Evolutionary conservation across 2,113 vertebrate genomes (phyloP).

Genomic region (Oncorhynchus masou): DNA sequence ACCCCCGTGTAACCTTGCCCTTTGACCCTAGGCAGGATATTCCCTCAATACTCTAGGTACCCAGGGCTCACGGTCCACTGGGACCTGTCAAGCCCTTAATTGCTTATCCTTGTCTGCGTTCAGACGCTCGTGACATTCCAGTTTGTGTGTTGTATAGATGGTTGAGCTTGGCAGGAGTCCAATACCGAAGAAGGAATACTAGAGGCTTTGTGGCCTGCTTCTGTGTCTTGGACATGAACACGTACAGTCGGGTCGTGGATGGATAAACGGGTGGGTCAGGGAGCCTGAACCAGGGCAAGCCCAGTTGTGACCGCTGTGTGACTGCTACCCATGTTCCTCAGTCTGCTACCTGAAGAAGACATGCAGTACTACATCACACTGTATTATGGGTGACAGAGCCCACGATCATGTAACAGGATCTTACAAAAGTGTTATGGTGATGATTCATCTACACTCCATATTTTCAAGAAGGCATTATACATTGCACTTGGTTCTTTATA

Average conservation of each 20-base stretch:
- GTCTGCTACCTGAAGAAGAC: background rate
- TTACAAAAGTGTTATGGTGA: too few relatives aligned
- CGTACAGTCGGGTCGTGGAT: slow-evolving; percentile 17
- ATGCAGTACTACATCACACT: background rate
- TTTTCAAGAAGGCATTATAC: too few relatives aligned
- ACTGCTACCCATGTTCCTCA: slow-evolving; percentile 6
- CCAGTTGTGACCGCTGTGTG: slow-evolving; percentile 19
- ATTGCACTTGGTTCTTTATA: too few relatives aligned
- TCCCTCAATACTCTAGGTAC: slow-evolving; percentile 45
- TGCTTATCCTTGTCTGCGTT: slow-evolving; percentile 47
- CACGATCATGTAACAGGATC: too few relatives aligned
- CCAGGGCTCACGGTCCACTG: slow-evolving; percentile 1
- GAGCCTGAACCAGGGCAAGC: background rate
- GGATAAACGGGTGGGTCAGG: slow-evolving; percentile 9
- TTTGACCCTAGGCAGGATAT: slow-evolving; percentile 55
- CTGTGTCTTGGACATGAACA: slow-evolving; percentile 54
- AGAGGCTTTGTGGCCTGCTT: slow-evolving; percentile 43
- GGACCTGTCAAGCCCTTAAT: slow-evolving; percentile 44
- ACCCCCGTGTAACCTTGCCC: slow-evolving; percentile 51
- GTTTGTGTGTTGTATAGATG: slow-evolving; percentile 51
- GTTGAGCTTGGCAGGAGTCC: slow-evolving; percentile 33
- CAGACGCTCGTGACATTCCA: slow-evolving; percentile 32
- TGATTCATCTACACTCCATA: too few relatives aligned
- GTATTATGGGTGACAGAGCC: too few relatives aligned
- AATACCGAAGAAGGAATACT: slow-evolving; percentile 45